These are phyloP conservation scores for Schizaphis graminum DNA, from an alignment of 2,888 invertebrate genomes.

Conservation along the genomic window DNA sequence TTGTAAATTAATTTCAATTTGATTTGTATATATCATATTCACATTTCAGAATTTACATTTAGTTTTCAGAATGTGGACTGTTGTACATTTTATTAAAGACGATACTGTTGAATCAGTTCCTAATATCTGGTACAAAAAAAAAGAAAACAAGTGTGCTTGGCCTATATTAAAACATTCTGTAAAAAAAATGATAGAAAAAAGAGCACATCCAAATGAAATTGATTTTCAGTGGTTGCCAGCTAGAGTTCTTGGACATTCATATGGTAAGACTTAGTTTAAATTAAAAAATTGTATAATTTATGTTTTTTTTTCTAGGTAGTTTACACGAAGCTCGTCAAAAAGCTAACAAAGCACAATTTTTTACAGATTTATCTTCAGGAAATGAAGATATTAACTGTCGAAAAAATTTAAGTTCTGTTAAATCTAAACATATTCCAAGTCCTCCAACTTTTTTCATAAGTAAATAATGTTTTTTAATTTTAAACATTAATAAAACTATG, in stretches of 20 bases:
- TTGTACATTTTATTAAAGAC: neutral
- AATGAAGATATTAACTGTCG: no score
- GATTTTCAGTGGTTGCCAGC: neutral
- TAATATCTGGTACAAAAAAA: neutral
- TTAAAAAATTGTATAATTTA: no score
- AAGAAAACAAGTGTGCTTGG: neutral
- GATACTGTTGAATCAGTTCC: neutral
- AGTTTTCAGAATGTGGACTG: neutral
- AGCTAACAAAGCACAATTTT: no score
- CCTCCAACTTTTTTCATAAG: neutral
- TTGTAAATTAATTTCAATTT: neutral
- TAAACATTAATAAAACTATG: neutral
- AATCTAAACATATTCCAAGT: neutral
- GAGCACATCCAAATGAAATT: neutral
- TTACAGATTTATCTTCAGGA: no score
- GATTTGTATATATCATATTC: neutral
- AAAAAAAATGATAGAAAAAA: neutral
- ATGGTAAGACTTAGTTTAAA: neutral
- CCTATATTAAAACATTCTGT: neutral
- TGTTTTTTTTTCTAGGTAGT: no score
- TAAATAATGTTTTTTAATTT: neutral
- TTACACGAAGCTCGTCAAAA: no score
- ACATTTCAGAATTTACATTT: neutral
- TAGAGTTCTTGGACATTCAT: neutral
- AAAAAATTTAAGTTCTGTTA: no score